Evolutionary conservation across 1,140 invertebrate species (phyloP).

Genomic region (Polypedilum vanderplanki): DNA sequence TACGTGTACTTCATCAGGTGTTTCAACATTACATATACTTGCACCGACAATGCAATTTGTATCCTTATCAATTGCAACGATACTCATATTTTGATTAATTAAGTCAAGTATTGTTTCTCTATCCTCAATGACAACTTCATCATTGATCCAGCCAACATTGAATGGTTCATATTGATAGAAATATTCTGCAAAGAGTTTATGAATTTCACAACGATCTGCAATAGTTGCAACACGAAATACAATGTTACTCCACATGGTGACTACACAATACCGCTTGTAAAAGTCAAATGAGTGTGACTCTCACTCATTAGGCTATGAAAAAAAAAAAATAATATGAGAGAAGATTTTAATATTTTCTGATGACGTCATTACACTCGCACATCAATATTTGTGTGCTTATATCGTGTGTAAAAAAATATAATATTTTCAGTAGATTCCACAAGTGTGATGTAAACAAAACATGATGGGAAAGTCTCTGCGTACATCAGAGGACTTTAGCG

Average conservation of each 20-base stretch:
- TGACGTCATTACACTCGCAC: not conserved
- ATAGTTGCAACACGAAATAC: not conserved
- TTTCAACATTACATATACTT: not conserved
- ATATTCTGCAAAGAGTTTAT: not conserved
- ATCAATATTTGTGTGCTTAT: too few relatives aligned
- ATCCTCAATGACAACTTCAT: not conserved
- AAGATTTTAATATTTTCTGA: not conserved
- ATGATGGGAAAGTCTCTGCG: too few relatives aligned
- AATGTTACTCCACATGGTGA: not conserved
- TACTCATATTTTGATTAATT: not conserved
- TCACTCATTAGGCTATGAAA: too few relatives aligned
- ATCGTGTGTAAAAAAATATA: too few relatives aligned
- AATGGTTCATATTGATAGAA: not conserved
- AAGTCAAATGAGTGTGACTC: too few relatives aligned
- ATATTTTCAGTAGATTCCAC: too few relatives aligned
- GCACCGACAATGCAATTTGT: not conserved
- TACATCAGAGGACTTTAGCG: too few relatives aligned
- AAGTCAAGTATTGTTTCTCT: not conserved
- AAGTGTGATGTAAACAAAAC: too few relatives aligned
- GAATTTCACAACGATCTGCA: not conserved
- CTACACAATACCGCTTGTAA: too few relatives aligned
- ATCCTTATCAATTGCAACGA: not conserved
- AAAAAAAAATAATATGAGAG: too few relatives aligned
- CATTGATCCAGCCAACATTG: not conserved
- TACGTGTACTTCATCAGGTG: not conserved